Base-by-base conservation (phyloP, 2,888 invertebrate species). In the Pristionchus arcanus region DNA sequence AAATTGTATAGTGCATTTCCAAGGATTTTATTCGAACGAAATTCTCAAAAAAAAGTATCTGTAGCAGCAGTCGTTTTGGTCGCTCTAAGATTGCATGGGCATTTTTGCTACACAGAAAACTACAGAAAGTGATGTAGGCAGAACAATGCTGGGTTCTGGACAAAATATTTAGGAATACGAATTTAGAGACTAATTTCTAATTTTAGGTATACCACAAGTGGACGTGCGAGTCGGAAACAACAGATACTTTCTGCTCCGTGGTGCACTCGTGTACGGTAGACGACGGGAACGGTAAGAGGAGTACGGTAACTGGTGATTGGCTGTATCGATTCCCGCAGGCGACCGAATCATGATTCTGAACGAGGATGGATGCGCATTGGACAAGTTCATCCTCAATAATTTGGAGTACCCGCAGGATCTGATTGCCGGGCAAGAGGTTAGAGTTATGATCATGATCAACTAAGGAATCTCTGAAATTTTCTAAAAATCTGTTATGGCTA, bases 331-430 rank as follows among this genome's bases (percentile, higher is more conserved):
- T 59, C 21, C 42, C 74, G 71, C 31, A 88, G 87, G 87, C 21
- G 87, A 88, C 68, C 71, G 87, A 16, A 71, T 88, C 68, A 71
- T 88, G 74, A 88, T 88, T 74, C 74, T 88, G 34, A 74, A 88
- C 37, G 87, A 88, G 74, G 87, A 88, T 34, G 95, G 95, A 84
- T 95, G 95, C 90, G 95, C 95, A 31, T 91, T 94, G 42, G 95
- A 95, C 91, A 93, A 93, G 87, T 95, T 94, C 93, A 90, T 95
- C 91, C 91, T 95, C 81, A 95, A 94, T 91, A 95, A 95, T 90
- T 90, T 95, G 87, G 95, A 95, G 91, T 95, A 95, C 90, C 94
- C 94, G 21, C 94, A 94, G 28, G 95, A 95, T 90, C 90, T 95
- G 87, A 93, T 93, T 93, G 95, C 95, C 63, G 95, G 95, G 74